Percentiles rank a stretch among this genome's conserved stretches.
Evolutionary conservation across 2,888 invertebrate species (phyloP).

Genomic region (Nebria salina): DNA sequence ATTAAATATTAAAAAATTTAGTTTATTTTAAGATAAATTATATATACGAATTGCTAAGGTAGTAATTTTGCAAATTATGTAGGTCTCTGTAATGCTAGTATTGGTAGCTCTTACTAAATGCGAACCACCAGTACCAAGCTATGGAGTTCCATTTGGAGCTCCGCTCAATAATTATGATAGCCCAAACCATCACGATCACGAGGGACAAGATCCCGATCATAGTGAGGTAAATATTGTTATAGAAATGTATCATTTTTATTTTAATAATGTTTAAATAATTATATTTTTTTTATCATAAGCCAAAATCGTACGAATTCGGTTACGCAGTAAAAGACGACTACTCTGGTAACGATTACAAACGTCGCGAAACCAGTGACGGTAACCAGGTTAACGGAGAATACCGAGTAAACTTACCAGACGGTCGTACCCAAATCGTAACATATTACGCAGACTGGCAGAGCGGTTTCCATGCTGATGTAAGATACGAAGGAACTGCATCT

Average conservation of each 20-base stretch:
- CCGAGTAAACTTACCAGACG: constrained; percentile 70
- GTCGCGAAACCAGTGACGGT: constrained; percentile 77
- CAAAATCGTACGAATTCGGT: constrained; percentile 81
- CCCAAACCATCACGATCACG: constrained; percentile 18
- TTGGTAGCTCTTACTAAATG: constrained; percentile 36
- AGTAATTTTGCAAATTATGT: constrained; percentile 2
- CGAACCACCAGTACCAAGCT: constrained; percentile 56
- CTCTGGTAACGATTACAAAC: constrained; percentile 77
- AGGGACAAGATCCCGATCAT: constrained; percentile 43
- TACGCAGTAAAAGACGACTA: constrained; percentile 82
- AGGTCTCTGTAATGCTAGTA: neutral
- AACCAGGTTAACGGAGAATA: constrained; percentile 74
- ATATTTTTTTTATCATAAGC: constrained; percentile 59
- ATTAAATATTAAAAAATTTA: too few species aligned
- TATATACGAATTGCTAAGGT: too few species aligned
- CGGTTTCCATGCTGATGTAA: constrained; percentile 81
- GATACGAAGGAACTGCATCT: constrained; percentile 74
- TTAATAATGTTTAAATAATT: too few species aligned
- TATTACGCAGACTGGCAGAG: constrained; percentile 84
- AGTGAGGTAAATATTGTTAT: constrained; percentile 26
- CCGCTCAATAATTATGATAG: constrained; percentile 53
- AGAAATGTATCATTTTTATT: too few species aligned
- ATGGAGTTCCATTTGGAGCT: constrained; percentile 55
- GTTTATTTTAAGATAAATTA: too few species aligned
- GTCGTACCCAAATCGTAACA: constrained; percentile 73